Conservation (phyloP, 2,888 invertebrate genomes). For the Tetragonula carbonaria region DNA sequence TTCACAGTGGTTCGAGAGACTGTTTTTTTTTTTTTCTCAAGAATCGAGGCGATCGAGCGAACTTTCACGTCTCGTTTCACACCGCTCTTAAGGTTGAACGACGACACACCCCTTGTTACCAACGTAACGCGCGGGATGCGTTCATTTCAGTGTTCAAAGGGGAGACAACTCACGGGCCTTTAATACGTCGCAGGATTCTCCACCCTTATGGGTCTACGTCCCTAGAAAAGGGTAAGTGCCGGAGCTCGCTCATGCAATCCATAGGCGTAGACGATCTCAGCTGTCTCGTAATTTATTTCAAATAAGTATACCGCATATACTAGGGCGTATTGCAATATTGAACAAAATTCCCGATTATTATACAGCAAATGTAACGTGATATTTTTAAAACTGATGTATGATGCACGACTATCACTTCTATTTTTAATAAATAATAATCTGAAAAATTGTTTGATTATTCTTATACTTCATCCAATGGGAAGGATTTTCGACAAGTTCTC, state of each 20-base stretch:
- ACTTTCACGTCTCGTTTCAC: constrained; percentile 65
- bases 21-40: constrained; percentile 39
- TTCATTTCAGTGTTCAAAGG: constrained; percentile 65
- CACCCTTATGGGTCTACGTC: constrained; percentile 41
- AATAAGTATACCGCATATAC: not conserved
- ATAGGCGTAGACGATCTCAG: constrained; percentile 16
- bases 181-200: constrained; percentile 62
- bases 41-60: constrained; percentile 62
- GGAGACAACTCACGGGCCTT: constrained; percentile 56
- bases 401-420: no score
- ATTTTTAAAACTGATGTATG: no score
- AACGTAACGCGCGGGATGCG: constrained; percentile 53
- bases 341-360: no score
- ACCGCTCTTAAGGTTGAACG: constrained; percentile 56
- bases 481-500: not conserved
- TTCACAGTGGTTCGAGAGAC: constrained; percentile 8
- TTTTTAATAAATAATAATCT: no score
- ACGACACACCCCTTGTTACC: constrained; percentile 52
- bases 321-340: no score
- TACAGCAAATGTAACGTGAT: no score
- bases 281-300: not conserved
- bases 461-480: not conserved
- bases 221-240: constrained; percentile 55
- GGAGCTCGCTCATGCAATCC: constrained; percentile 26
- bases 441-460: no score